Conservation (phyloP, 2,888 invertebrate genomes). For the Athalia circularis region DNA sequence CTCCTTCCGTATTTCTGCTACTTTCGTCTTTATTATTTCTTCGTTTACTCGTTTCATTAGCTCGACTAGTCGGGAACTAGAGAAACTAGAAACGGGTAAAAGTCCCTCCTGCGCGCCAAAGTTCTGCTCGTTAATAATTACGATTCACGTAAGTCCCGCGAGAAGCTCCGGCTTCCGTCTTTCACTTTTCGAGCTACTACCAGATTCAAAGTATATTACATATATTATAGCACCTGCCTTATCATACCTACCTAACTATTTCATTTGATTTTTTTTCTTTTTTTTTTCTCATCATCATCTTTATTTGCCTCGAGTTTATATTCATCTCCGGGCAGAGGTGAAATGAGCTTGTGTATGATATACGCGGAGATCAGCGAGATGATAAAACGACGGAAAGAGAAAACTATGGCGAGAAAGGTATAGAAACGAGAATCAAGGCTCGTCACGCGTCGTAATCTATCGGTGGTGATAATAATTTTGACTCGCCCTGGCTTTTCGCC, state of each 20-base stretch:
- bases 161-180: neutral
- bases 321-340: no score
- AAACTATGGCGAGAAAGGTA: neutral
- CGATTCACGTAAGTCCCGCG: constrained; percentile 20
- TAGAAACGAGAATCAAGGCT: neutral
- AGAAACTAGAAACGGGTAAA: neutral
- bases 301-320: neutral
- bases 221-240: neutral
- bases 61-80: neutral
- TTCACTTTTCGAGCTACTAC: neutral
- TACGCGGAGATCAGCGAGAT: no score
- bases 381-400: neutral
- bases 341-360: no score
- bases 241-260: neutral
- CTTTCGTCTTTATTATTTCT: constrained; percentile 27
- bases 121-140: constrained; percentile 34
- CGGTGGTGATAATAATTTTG: constrained; percentile 38
- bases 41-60: constrained; percentile 33
- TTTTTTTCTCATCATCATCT: neutral
- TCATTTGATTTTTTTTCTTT: neutral
- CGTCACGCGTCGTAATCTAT: constrained; percentile 41
- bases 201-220: neutral
- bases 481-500: constrained; percentile 47
- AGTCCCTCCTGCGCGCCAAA: constrained; percentile 10
- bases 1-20: constrained; percentile 6